Evolutionary conservation across 2,797 vertebrate genomes (phyloP).

Genomic region (Crax fasciolata): DNA sequence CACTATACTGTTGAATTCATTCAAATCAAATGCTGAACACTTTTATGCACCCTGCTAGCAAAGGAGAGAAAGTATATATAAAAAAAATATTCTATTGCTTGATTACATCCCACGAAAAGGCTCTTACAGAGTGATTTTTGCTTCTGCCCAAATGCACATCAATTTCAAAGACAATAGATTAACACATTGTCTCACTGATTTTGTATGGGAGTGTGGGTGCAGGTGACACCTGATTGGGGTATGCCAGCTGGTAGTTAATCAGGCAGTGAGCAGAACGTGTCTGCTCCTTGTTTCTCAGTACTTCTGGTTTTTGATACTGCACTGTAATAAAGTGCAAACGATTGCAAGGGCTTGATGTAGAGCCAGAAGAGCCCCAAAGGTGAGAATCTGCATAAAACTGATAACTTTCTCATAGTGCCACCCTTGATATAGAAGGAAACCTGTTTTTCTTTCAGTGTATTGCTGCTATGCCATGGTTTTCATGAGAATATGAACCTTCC

Average conservation of each 20-base stretch:
- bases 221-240: conserved; percentile 48
- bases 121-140: conserved; percentile 71
- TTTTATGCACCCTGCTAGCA: conserved; percentile 67
- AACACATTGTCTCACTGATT: conserved; percentile 76
- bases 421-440: background rate
- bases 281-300: conserved; percentile 3
- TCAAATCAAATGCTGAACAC: conserved; percentile 71
- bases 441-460: background rate
- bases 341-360: background rate
- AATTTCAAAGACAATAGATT: conserved; percentile 75
- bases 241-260: conserved; percentile 42
- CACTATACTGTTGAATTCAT: conserved; percentile 23
- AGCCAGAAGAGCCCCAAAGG: background rate
- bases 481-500: background rate
- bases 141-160: conserved; percentile 42
- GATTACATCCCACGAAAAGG: conserved; percentile 58
- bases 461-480: background rate
- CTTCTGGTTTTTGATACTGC: background rate
- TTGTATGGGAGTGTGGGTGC: conserved; percentile 1
- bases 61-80: conserved; percentile 5
- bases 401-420: background rate
- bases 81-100: conserved; percentile 47
- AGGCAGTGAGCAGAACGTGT: background rate
- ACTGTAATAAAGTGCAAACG: background rate
- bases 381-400: background rate